Evolutionary conservation across 2,113 vertebrate genomes (phyloP).

Genomic region (Amphilophus citrinellus): DNA sequence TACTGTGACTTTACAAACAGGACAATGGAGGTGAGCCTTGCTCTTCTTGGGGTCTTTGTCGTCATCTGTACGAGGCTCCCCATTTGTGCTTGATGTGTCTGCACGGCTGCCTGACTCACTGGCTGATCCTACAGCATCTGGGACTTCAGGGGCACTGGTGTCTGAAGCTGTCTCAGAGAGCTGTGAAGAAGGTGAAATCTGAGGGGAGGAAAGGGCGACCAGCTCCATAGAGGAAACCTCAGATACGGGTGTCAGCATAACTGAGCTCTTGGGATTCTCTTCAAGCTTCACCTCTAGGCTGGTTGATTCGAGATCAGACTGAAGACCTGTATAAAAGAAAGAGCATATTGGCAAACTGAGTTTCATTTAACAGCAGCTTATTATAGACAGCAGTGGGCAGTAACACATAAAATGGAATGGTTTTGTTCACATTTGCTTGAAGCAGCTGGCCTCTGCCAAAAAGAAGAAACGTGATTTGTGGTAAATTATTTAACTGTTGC

Average conservation of each 20-base stretch:
- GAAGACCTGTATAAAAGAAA: slow-evolving; percentile 54
- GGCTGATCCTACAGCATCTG: slow-evolving; percentile 36
- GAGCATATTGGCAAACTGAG: background rate
- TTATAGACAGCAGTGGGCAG: no score
- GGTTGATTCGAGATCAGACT: slow-evolving; percentile 54
- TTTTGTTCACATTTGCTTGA: background rate
- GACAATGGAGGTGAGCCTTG: slow-evolving; percentile 92
- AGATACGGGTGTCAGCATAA: slow-evolving; percentile 71
- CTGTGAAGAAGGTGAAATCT: slow-evolving; percentile 83
- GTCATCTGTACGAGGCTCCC: slow-evolving; percentile 51
- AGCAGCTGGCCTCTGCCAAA: background rate
- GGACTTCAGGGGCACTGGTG: slow-evolving; percentile 65
- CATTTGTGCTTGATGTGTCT: slow-evolving; percentile 52
- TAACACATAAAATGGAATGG: background rate
- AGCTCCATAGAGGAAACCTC: slow-evolving; percentile 77
- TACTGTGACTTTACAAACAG: slow-evolving; percentile 97
- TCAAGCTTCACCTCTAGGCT: slow-evolving; percentile 69
- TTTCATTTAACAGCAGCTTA: background rate
- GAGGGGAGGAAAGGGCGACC: slow-evolving; percentile 70
- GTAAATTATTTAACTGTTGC: no score
- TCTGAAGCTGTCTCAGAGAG: slow-evolving; percentile 82
- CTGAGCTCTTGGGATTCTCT: slow-evolving; percentile 78
- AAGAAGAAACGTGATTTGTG: background rate
- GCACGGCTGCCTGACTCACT: slow-evolving; percentile 41
- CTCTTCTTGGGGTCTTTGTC: slow-evolving; percentile 82